Conservation (phyloP, 2,113 vertebrate species). For the Anhinga rufa region DNA sequence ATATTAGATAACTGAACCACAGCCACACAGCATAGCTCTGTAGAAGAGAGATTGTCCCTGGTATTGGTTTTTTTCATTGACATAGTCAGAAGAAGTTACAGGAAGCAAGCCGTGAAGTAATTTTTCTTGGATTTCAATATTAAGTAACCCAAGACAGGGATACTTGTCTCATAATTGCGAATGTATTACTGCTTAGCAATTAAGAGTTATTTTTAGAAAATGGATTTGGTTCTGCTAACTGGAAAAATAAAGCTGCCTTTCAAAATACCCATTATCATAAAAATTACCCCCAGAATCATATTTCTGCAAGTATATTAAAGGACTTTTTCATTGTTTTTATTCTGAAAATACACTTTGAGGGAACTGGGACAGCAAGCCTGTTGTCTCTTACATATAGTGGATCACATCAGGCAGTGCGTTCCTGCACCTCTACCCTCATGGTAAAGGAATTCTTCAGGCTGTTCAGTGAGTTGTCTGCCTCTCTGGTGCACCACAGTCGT, state of each 20-base stretch:
- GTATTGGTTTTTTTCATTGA: neutral
- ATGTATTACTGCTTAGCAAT: neutral
- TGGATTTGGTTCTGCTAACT: neutral
- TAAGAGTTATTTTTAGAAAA: neutral
- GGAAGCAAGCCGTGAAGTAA: neutral
- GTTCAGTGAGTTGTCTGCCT: neutral
- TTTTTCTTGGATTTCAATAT: neutral
- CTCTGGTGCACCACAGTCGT: neutral
- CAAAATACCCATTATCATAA: neutral
- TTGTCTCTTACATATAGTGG: fast-evolving
- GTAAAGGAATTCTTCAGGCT: neutral
- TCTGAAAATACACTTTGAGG: neutral
- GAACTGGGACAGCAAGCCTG: neutral
- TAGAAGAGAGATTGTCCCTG: neutral
- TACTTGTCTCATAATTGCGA: neutral
- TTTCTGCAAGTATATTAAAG: neutral
- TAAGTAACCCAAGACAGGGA: neutral
- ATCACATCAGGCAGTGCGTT: neutral
- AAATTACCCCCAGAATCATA: neutral
- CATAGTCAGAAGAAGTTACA: neutral
- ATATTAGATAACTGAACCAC: neutral
- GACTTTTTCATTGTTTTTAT: neutral
- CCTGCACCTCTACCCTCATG: neutral
- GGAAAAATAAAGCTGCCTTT: neutral
- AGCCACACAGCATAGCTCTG: neutral